phyloP scores from a whole-genome alignment of 2,113 vertebrate genomes.

The Tragelaphus scriptus region DNA sequence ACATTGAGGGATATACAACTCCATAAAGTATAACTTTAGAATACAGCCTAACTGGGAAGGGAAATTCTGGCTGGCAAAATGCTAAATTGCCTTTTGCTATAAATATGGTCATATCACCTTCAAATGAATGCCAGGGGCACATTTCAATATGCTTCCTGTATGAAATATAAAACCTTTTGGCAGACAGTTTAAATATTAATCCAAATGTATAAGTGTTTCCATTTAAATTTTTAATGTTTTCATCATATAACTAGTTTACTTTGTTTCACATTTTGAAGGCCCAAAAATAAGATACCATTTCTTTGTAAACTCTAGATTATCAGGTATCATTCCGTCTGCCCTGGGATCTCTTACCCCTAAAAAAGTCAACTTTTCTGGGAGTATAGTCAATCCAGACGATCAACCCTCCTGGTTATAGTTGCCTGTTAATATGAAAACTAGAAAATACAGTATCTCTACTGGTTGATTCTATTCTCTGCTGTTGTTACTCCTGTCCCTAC shows the following conservation, averaged over 20 bases:
- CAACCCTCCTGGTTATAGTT: background rate
- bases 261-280: slow-evolving; percentile 26
- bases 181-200: slow-evolving; percentile 60
- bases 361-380: background rate
- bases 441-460: background rate
- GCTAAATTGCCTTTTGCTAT: background rate
- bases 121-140: background rate
- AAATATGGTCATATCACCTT: slow-evolving; percentile 12
- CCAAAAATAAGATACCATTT: background rate
- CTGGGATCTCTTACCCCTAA: background rate
- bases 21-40: background rate
- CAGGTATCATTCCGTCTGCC: background rate
- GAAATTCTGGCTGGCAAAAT: background rate
- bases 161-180: slow-evolving; percentile 28
- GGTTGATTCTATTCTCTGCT: background rate
- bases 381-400: background rate
- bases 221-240: slow-evolving; percentile 55
- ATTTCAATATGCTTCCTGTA: slow-evolving; percentile 7
- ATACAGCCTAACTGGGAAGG: background rate
- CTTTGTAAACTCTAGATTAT: background rate
- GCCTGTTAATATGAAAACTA: background rate
- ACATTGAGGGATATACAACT: background rate
- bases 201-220: slow-evolving; percentile 16
- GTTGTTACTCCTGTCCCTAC: background rate
- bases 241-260: slow-evolving; percentile 39